Evolutionary conservation across 1,140 invertebrate genomes (phyloP).

Genomic region (Zaprionus nigranus): DNA sequence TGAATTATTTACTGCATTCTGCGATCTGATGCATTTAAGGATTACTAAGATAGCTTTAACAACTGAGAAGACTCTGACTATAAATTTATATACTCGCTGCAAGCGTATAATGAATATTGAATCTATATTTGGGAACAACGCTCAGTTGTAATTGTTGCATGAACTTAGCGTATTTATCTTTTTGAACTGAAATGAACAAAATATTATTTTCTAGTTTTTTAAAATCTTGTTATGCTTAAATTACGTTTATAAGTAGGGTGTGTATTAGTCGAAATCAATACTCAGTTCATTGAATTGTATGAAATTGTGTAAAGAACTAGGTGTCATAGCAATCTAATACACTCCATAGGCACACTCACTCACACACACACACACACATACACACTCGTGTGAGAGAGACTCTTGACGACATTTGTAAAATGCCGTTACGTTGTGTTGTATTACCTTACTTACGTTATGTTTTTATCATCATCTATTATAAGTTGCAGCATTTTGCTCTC

Average conservation of each 20-base stretch:
- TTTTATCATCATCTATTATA: constrained; percentile 35
- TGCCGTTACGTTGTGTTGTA: constrained; percentile 66
- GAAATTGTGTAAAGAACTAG: constrained; percentile 29
- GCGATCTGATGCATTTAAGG: too few species aligned
- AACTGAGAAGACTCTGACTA: neutral
- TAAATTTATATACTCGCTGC: neutral
- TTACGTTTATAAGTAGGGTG: neutral
- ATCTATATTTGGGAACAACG: neutral
- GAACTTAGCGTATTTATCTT: neutral
- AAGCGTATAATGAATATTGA: neutral
- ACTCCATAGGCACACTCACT: constrained; percentile 12
- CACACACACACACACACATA: neutral
- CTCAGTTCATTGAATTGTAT: constrained; percentile 7
- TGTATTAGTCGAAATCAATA: constrained; percentile 12
- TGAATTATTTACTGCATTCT: too few species aligned
- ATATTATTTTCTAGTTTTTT: neutral
- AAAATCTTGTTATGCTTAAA: constrained; percentile 13
- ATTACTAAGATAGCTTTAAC: too few species aligned
- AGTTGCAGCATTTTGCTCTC: constrained; percentile 67
- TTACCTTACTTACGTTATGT: constrained; percentile 63
- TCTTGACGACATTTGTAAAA: constrained; percentile 75
- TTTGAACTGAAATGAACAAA: constrained; percentile 12
- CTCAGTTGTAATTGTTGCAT: neutral
- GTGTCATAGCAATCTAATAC: constrained; percentile 8
- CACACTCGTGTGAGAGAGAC: constrained; percentile 15